Base-by-base conservation (phyloP, 2,797 vertebrate genomes). In the Hybognathus amarus region DNA sequence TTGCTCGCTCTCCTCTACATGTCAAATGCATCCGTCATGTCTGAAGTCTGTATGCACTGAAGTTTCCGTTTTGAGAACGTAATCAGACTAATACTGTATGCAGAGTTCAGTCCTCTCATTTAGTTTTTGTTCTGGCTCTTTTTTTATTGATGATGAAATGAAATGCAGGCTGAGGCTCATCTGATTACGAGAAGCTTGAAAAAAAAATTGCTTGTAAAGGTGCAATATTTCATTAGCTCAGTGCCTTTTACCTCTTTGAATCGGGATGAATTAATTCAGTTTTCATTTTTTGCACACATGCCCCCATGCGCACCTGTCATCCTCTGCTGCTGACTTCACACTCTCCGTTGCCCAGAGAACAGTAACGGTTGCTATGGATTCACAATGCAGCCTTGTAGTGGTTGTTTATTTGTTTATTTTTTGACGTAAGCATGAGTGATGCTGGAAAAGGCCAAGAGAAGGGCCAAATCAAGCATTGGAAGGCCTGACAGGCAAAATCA, bases 371-470 rank as follows among this genome's bases (percentile, higher is more conserved):
- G 80, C 87, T 80, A 89, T 88, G 85, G 82, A 54, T 87, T 70
- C 85, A 40, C 77, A 64, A 71, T 11, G 24, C 15, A 63, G 52
- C 74, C 15, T 38, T 87, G 67, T 20, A 66, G 71, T 77, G 80
- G 81, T 83, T 89, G 84, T 79, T 83, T 88, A 86, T 88, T 88
- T 86, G 85, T 63, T 77, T n/a, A 61, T 63, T 12, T 36, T 83
- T 73, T 88, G 82, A 87, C 83, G 83, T 83, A 76, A 85, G 77
- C 13, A 18, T 47, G 13, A 68, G 76, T 79, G 85, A 85, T 76
- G 79, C 66, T 75, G 80, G 15, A 5, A 42, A 45, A 70, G 30
- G 30, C 18, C 59, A 30, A n/a, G 80, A 82, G 13, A 63, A 68
- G 27, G 74, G 80, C 82, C 75, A 76, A 20, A 54, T 56, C 33